Percentiles rank a stretch among this genome's conserved stretches.
These are phyloP conservation scores for Lucifuga dentata DNA, from an alignment of 2,113 vertebrate genomes.

Conservation along the genomic window DNA sequence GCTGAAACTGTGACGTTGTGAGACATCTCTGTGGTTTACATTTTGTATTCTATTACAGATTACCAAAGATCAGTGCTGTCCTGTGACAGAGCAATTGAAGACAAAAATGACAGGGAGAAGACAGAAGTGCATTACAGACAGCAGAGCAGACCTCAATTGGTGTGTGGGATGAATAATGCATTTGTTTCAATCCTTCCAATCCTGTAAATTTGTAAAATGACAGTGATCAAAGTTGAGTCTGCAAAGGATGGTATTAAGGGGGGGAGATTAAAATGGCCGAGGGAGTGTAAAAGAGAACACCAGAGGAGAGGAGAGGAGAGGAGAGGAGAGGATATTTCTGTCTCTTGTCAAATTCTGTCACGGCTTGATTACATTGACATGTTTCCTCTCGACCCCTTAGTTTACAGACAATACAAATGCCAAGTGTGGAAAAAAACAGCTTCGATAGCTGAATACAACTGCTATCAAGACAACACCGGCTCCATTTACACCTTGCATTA, in stretches of 20 bases:
- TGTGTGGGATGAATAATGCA: conserved; percentile 76
- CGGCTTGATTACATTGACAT: conserved; percentile 80
- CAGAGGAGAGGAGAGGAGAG: conserved; percentile 56
- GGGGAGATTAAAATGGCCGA: conserved; percentile 72
- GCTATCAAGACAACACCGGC: conserved; percentile 13
- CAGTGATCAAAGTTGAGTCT: conserved; percentile 81
- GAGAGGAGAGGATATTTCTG: conserved; percentile 63
- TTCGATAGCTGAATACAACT: conserved; percentile 35
- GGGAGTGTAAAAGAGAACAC: conserved; percentile 66
- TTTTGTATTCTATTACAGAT: conserved; percentile 26
- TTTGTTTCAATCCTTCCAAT: conserved; percentile 73
- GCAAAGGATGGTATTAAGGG: conserved; percentile 71
- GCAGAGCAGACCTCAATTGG: conserved; percentile 61
- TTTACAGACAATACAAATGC: conserved; percentile 64
- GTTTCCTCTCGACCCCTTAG: conserved; percentile 64
- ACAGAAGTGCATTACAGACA: conserved; percentile 74
- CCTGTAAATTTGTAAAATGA: conserved; percentile 75
- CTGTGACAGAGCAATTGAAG: conserved; percentile 55
- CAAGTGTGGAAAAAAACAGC: conserved; percentile 64
- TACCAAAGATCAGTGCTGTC: conserved; percentile 27
- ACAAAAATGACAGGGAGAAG: conserved; percentile 65
- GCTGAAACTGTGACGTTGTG: conserved; percentile 1
- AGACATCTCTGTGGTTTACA: conserved; percentile 23
- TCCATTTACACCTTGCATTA: no score
- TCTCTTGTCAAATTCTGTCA: conserved; percentile 77